These are phyloP conservation scores for Pissodes strobi DNA, from an alignment of 1,140 invertebrate genomes.

Conservation along the genomic window DNA sequence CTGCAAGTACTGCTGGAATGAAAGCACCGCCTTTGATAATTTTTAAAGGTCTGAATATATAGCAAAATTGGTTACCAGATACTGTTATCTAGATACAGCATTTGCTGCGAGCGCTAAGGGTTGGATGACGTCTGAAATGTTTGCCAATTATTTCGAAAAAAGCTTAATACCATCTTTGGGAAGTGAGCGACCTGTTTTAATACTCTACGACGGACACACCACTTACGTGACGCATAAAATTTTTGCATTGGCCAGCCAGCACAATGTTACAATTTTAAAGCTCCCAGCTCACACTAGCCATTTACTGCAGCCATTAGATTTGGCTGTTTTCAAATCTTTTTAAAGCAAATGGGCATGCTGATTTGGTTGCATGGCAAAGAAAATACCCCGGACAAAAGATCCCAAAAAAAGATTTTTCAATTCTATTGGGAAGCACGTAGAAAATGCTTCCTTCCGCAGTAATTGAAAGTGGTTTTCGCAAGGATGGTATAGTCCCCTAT, in stretches of 20 bases:
- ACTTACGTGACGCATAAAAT: constrained; percentile 47
- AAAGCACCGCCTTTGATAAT: constrained; percentile 53
- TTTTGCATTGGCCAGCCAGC: constrained; percentile 47
- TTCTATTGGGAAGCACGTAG: too few species aligned
- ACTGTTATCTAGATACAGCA: constrained; percentile 43
- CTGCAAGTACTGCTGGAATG: constrained; percentile 46
- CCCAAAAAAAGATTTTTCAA: too few species aligned
- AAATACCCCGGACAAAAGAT: too few species aligned
- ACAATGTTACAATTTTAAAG: too few species aligned
- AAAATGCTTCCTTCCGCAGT: too few species aligned
- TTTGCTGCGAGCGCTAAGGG: constrained; percentile 50
- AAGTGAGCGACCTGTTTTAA: constrained; percentile 40
- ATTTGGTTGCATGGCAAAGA: too few species aligned
- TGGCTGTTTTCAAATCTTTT: too few species aligned
- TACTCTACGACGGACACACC: constrained; percentile 53
- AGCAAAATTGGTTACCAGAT: constrained; percentile 35
- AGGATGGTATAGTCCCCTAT: too few species aligned
- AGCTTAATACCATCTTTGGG: constrained; percentile 42
- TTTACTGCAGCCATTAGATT: too few species aligned
- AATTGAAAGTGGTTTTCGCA: too few species aligned
- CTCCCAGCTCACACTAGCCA: too few species aligned
- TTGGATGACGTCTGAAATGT: constrained; percentile 47
- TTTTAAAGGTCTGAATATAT: constrained; percentile 45
- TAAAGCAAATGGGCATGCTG: too few species aligned
- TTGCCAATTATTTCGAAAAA: constrained; percentile 47